Conservation (phyloP, 1,140 invertebrate species). For the Charaxes varanes region DNA sequence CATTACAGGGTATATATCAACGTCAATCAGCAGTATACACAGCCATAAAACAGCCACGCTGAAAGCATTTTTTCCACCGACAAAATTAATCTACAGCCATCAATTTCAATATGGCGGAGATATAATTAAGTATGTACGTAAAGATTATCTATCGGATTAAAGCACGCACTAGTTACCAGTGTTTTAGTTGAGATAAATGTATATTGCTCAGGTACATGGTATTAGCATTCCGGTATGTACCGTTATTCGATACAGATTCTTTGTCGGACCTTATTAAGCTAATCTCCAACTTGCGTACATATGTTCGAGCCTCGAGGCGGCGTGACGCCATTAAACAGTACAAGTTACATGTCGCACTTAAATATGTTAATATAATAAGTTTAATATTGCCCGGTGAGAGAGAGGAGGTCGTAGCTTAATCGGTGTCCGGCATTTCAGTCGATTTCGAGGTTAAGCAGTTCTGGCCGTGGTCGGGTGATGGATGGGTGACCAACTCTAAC, state of each 20-base stretch:
- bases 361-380: no score
- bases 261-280: constrained; percentile 64
- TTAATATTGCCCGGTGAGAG: no score
- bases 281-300: constrained; percentile 49
- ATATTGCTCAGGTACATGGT: constrained; percentile 50
- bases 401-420: no score
- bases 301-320: constrained; percentile 28
- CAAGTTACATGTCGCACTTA: constrained; percentile 19
- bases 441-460: no score
- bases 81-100: constrained; percentile 37
- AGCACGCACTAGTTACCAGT: constrained; percentile 53
- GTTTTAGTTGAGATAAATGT: constrained; percentile 53
- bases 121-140: constrained; percentile 49
- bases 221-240: constrained; percentile 66
- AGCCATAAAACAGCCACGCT: no score
- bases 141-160: constrained; percentile 51
- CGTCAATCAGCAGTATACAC: no score
- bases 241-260: constrained; percentile 66
- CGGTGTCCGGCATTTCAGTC: no score
- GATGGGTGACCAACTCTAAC: no score
- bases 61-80: constrained; percentile 17
- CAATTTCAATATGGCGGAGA: constrained; percentile 36
- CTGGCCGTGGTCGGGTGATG: no score
- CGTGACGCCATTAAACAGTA: constrained; percentile 24
- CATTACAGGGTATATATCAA: no score